A percentile compares a stretch with the other conserved stretches of the same genome.
Evolutionary conservation across 2,113 vertebrate genomes (phyloP).

Genomic region (Scytalopus superciliaris): DNA sequence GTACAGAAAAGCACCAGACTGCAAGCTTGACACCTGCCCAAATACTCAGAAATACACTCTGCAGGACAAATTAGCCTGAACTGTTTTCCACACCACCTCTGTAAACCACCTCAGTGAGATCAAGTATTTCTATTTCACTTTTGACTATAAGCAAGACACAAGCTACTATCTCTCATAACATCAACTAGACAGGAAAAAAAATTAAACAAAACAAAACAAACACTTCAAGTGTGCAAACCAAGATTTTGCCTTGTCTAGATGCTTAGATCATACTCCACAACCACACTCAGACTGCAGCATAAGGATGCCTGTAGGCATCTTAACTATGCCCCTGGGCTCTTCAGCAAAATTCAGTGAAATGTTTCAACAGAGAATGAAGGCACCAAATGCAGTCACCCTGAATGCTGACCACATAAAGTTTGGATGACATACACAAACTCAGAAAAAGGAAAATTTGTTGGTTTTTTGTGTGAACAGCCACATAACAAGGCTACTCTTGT

Average conservation of each 20-base stretch:
- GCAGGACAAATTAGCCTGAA: neutral
- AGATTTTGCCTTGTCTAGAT: neutral
- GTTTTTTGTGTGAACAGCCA: neutral
- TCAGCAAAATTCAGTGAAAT: neutral
- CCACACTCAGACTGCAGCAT: rapidly evolving
- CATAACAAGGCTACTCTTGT: neutral
- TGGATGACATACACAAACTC: neutral
- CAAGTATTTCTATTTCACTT: neutral
- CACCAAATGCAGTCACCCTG: rapidly evolving
- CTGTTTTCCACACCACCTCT: neutral
- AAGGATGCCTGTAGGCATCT: neutral
- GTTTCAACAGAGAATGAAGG: neutral
- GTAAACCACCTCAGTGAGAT: neutral
- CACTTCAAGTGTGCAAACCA: neutral
- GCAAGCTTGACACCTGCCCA: neutral
- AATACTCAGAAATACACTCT: neutral
- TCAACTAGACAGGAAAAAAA: neutral
- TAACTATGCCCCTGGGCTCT: neutral
- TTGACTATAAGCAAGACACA: neutral
- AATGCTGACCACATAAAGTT: neutral
- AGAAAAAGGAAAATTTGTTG: neutral
- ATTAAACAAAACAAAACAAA: too few species aligned
- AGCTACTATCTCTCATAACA: neutral
- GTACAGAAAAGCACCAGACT: neutral
- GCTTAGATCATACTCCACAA: neutral